Conservation (phyloP, 2,113 vertebrate genomes). For the Corvus cornix region DNA sequence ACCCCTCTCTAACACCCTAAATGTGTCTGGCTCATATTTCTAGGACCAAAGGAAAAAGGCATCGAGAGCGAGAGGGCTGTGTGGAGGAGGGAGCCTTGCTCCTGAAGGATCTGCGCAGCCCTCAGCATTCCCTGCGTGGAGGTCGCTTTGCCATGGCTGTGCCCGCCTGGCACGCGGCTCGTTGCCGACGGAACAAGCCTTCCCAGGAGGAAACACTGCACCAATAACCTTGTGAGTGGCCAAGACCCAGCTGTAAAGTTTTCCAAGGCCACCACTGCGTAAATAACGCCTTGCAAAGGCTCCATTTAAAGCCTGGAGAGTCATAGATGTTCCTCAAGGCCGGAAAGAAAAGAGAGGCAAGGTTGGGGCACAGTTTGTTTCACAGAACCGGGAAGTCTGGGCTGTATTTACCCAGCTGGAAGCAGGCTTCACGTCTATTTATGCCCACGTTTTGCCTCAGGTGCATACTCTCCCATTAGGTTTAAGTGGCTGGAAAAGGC, state of each 20-base stretch:
- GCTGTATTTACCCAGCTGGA: constrained; percentile 67
- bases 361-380: not conserved
- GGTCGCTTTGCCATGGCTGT: not conserved
- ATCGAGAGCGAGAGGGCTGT: not conserved
- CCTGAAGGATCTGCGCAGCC: not conserved
- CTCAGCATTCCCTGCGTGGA: fast-evolving
- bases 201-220: not conserved
- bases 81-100: not conserved
- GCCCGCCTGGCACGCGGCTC: fast-evolving
- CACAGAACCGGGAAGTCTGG: not conserved
- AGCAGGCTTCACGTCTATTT: not conserved
- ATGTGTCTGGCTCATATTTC: not conserved
- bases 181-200: not conserved
- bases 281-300: not conserved
- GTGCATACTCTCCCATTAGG: constrained; percentile 37
- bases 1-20: not conserved
- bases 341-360: not conserved
- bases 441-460: constrained; percentile 47
- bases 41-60: not conserved
- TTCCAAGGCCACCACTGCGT: not conserved
- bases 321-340: not conserved
- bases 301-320: fast-evolving
- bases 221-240: not conserved
- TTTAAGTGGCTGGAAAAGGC: constrained; percentile 30
- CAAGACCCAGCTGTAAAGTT: not conserved